Base-by-base conservation (phyloP, 2,797 vertebrate genomes). In the Mycteria americana region DNA sequence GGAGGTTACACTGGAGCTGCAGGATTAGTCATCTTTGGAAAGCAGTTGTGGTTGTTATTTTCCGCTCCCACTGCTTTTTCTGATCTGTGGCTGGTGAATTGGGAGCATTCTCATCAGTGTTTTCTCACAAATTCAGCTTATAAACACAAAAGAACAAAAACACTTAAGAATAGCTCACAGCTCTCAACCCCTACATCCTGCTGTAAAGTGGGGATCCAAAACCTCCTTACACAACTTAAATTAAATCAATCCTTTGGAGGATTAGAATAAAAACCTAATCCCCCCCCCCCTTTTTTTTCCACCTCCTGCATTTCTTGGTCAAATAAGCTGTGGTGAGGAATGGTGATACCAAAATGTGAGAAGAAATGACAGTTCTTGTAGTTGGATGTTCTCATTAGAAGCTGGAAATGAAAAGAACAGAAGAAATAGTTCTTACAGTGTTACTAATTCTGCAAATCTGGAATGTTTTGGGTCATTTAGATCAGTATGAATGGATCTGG, bases 31-130 rank as follows among this genome's bases (percentile, higher is more conserved):
- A 96, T 76, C 88, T 87, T 65, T 95, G 83, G 93, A 96, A 96
- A 97, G 79, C 86, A 94, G 31, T 82, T 84, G 77, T 91, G 94
- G 96, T 63, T 95, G 77, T 30, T 94, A 70, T 88, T 95, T 91
- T 89, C 94, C 94, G 92, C 92, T 96, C 83, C 88, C 82, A 91
- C 90, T 96, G 94, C 51, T 95, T 92, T 80, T 95, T 92, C 93
- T 92, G 93, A 85, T 90, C 81, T 80, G 57, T 2, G 74, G 50
- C 70, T 96, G 89, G 56, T 81, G 93, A 95, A 97, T 85, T 81
- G 76, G 68, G 93, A 95, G 96, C 95, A 48, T 79, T 91, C 91
- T 67, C 87, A 73, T 62, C 82, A 59, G 95, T 89, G 82, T 73
- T 59, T 57, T 96, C 96, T 96, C 89, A 92, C 77, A 87, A 97